Base-by-base conservation (phyloP, 2,888 invertebrate genomes). In the Sepioteuthis lessoniana region DNA sequence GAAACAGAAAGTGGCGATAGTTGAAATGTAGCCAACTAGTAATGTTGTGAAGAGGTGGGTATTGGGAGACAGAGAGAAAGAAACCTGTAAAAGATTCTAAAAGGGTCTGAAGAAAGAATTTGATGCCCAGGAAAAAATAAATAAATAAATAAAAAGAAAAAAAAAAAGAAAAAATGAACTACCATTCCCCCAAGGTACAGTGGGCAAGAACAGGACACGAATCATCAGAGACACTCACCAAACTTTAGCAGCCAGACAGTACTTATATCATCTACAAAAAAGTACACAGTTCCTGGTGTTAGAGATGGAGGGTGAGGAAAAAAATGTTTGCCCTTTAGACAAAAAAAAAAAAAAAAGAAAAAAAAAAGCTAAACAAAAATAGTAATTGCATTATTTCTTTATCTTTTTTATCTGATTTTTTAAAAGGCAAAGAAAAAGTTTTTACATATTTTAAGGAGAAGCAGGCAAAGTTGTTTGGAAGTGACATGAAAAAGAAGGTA, bases 241-340 rank as follows among this genome's bases (percentile, higher is more conserved):
- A 76, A 76, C 76, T 76, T 76, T 76, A 76, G 76, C 76, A 76
- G n/a, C 76, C 76, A 76, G 76, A 76, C 76, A 76, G 76, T 76
- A 76, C 76, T 76, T 76, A 76, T n/a, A 76, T 76, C 76, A 76
- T 76, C 76, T 76, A 76, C 76, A 76, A 76, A 76, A 76, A 76
- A 76, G 76, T 76, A 76, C 76, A 76, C n/a, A 76, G 76, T 76
- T 76, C n/a, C 76, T 76, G n/a, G 76, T 76, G 76, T 76, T 76
- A 76, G 76, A 76, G 76, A 76, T n/a, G 16, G 76, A 76, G 76
- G 76, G 76, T 76, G 76, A 76, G 21, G n/a, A 76, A 76, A 76
- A 76, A 76, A 76, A 76, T 8, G 76, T 76, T 76, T 35, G 76
- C 76, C 76, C n/a, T 76, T n/a, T n/a, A 76, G 55, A 55, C n/a